A percentile compares a stretch with the other conserved stretches of the same genome.
Conservation (phyloP, 2,888 invertebrate species). For the Timandra comae region DNA sequence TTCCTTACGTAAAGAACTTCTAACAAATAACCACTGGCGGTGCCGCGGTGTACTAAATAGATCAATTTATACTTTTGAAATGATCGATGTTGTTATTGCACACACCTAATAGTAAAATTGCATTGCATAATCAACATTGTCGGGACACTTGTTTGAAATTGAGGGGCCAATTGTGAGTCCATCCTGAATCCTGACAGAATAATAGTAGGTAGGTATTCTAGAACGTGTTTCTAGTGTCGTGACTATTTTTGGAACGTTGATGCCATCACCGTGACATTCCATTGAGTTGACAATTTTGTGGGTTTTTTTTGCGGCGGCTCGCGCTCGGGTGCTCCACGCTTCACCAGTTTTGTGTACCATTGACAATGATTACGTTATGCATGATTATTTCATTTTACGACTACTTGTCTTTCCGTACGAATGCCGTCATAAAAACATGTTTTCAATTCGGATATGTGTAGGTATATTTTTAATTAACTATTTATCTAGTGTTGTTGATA, state of each 20-base stretch:
- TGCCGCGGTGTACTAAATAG: background rate
- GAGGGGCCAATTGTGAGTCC: constrained; percentile 40
- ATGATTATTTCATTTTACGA: constrained; percentile 17
- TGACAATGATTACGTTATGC: constrained; percentile 14
- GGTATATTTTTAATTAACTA: no score
- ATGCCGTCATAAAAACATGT: constrained; percentile 7
- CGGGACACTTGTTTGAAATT: constrained; percentile 31
- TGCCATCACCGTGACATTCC: constrained; percentile 55
- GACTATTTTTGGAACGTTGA: constrained; percentile 63
- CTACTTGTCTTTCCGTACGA: constrained; percentile 10
- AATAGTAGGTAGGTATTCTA: constrained; percentile 45
- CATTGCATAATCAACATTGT: constrained; percentile 27
- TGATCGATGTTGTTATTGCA: no score
- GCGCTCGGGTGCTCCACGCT: constrained; percentile 23
- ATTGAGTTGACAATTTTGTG: constrained; percentile 45
- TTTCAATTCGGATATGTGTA: constrained; percentile 9
- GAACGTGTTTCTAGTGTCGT: constrained; percentile 38
- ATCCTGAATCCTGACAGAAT: constrained; percentile 53
- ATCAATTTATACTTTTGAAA: background rate
- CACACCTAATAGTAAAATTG: constrained; percentile 18
- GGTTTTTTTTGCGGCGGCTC: constrained; percentile 24
- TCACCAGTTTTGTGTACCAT: constrained; percentile 19
- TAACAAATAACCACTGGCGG: no score
- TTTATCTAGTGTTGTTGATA: no score
- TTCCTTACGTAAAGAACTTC: no score